A percentile compares a stretch with the other conserved stretches of the same genome.
Conservation (phyloP, 2,113 vertebrate species). For the Gnathonemus echidnorhynchus region DNA sequence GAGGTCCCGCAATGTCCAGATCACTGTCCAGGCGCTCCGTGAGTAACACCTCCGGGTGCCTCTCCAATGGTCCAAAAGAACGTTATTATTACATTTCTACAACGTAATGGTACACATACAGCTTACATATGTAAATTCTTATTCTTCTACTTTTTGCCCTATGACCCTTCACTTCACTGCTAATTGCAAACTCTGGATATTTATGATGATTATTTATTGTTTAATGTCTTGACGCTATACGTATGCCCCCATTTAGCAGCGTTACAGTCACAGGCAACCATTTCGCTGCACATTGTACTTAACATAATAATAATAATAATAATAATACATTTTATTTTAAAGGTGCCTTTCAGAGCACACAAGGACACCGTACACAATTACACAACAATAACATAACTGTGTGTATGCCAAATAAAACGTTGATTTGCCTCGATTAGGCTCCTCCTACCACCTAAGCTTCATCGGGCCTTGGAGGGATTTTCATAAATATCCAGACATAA, state of each 20-base stretch:
- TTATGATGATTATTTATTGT: not conserved
- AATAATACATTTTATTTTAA: too few relatives aligned
- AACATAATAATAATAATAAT: too few relatives aligned
- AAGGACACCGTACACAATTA: too few relatives aligned
- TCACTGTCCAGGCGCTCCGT: slow-evolving; percentile 82
- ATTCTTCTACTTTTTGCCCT: not conserved
- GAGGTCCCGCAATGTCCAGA: slow-evolving; percentile 88
- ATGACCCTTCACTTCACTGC: not conserved
- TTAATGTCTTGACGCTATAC: not conserved
- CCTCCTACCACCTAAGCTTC: not conserved
- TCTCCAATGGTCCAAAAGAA: slow-evolving; percentile 15
- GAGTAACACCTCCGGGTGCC: slow-evolving; percentile 59
- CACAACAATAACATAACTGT: not conserved
- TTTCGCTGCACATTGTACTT: not conserved
- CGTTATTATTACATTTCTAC: not conserved
- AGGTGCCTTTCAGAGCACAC: too few relatives aligned
- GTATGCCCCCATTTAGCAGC: not conserved
- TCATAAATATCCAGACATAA: not conserved
- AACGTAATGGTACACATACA: not conserved
- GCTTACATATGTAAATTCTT: not conserved
- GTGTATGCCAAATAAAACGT: not conserved
- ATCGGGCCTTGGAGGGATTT: not conserved
- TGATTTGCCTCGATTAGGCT: not conserved
- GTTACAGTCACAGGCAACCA: not conserved
- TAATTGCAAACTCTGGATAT: not conserved